Evolutionary conservation across 1,140 invertebrate species (phyloP).

Genomic region (Aethina tumida): DNA sequence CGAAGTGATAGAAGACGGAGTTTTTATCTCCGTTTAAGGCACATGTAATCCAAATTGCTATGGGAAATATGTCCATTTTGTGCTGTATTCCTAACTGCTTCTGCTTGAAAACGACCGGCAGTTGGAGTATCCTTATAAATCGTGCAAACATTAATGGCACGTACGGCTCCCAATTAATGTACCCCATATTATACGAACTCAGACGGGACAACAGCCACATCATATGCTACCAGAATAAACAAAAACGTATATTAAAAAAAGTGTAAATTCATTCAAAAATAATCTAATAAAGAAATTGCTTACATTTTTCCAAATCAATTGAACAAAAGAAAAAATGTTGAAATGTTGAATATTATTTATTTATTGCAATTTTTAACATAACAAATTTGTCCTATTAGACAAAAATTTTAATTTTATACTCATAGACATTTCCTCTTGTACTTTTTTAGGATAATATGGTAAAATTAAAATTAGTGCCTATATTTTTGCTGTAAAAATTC

Average conservation of each 20-base stretch:
- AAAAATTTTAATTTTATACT: too few species aligned
- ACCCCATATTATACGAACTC: conserved; percentile 66
- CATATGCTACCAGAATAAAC: conserved; percentile 46
- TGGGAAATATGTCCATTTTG: conserved; percentile 47
- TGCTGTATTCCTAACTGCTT: conserved; percentile 33
- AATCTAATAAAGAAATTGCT: too few species aligned
- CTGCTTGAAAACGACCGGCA: conserved; percentile 68
- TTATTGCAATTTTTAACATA: too few species aligned
- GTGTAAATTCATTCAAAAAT: too few species aligned
- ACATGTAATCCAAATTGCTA: conserved; percentile 61
- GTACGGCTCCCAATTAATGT: conserved; percentile 79
- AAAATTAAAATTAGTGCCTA: too few species aligned
- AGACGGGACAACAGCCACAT: conserved; percentile 64
- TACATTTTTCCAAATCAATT: too few species aligned
- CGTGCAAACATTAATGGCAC: conserved; percentile 73
- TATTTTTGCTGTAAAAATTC: too few species aligned
- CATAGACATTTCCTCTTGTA: too few species aligned
- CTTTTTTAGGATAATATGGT: too few species aligned
- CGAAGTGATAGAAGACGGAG: conserved; percentile 61
- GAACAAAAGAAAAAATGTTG: conserved; percentile 3
- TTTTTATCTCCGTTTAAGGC: conserved; percentile 45
- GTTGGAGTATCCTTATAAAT: conserved; percentile 63
- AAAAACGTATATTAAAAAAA: too few species aligned
- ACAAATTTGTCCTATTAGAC: too few species aligned
- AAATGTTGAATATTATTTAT: too few species aligned